These are phyloP conservation scores for Rostratula benghalensis DNA, from an alignment of 2,113 vertebrate genomes.

Conservation along the genomic window DNA sequence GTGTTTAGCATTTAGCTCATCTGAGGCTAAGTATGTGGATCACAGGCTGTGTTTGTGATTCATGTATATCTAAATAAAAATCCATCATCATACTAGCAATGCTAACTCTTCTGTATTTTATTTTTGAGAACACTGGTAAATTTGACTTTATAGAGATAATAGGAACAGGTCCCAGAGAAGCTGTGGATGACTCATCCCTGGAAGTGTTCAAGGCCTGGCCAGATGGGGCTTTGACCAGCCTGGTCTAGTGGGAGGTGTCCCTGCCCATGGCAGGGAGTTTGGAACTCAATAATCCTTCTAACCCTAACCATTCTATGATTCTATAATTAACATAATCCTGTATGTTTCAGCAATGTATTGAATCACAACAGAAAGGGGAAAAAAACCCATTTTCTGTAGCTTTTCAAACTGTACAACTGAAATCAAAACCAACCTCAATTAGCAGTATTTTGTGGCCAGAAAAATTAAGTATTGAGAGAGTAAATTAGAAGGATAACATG, in stretches of 20 bases:
- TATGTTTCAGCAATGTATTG: neutral
- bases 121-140: neutral
- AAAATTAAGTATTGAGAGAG: neutral
- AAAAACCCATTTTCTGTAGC: neutral
- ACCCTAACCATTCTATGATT: too few relatives aligned
- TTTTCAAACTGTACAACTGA: neutral
- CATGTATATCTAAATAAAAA: neutral
- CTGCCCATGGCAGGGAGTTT: too few relatives aligned
- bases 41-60: neutral
- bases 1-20: neutral
- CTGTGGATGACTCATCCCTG: too few relatives aligned
- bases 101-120: neutral
- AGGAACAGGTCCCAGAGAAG: too few relatives aligned
- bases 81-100: neutral
- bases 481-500: neutral
- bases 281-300: too few relatives aligned
- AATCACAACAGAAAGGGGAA: neutral
- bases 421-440: neutral
- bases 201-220: too few relatives aligned
- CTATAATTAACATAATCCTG: neutral
- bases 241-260: too few relatives aligned
- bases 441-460: neutral
- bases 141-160: neutral
- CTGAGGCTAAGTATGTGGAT: neutral
- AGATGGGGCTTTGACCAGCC: too few relatives aligned